phyloP scores from a whole-genome alignment of 1,140 invertebrate species.

The Heterodera schachtii region DNA sequence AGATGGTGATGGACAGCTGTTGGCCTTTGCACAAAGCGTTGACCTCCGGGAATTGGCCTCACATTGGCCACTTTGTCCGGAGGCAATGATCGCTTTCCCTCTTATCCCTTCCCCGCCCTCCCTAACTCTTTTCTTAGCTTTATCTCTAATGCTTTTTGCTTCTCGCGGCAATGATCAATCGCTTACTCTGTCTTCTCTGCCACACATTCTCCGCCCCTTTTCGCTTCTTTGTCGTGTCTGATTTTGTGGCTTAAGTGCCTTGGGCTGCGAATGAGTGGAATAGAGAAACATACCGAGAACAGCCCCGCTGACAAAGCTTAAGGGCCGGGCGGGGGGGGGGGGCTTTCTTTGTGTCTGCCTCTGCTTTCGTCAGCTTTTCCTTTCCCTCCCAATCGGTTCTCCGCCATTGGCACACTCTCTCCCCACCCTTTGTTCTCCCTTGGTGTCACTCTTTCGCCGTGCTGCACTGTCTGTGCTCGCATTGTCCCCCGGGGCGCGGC shows the following conservation, averaged over 20 bases:
- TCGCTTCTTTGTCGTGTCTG: not conserved
- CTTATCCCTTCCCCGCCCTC: not conserved
- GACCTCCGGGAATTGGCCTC: conserved; percentile 1
- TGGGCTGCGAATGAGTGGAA: not conserved
- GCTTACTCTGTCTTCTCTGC: not conserved
- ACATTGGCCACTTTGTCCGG: not conserved
- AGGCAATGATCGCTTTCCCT: not conserved
- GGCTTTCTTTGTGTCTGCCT: not conserved
- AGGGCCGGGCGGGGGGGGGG: no score
- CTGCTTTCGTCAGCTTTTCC: not conserved
- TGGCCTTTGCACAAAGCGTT: not conserved
- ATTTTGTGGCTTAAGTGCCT: not conserved
- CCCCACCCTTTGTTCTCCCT: not conserved
- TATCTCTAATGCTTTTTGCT: not conserved
- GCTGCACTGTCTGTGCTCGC: not conserved
- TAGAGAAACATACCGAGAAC: not conserved
- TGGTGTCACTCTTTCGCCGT: not conserved
- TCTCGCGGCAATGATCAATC: not conserved
- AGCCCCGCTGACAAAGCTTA: not conserved
- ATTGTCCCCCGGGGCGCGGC: not conserved
- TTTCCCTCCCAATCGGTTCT: not conserved
- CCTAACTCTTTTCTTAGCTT: not conserved
- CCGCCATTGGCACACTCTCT: not conserved
- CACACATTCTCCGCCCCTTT: not conserved
- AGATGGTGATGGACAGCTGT: not conserved